phyloP scores from a whole-genome alignment of 92 coral and sea anemone species.

The Epizoanthus scotinus region DNA sequence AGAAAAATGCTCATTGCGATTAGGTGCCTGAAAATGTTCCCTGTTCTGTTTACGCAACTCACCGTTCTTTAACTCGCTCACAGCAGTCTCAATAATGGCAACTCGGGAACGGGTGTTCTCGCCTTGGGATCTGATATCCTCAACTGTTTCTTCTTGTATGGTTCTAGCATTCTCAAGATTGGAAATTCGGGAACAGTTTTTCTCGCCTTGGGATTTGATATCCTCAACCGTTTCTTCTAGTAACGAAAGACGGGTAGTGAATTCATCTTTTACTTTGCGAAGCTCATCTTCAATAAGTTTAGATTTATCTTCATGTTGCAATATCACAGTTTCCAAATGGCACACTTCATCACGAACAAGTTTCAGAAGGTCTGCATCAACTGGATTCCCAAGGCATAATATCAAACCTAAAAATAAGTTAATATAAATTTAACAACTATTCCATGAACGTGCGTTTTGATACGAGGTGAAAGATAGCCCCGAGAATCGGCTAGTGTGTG shows the following conservation, averaged over 20 bases:
- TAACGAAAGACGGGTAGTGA: slow-evolving; percentile 23
- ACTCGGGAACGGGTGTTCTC: slow-evolving; percentile 38
- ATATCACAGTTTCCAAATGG: slow-evolving; percentile 34
- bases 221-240: slow-evolving; percentile 8
- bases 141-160: neutral
- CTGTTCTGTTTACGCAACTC: neutral
- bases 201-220: slow-evolving; percentile 4
- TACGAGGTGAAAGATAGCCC: too few relatives aligned
- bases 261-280: slow-evolving; percentile 49
- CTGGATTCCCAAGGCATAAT: slow-evolving; percentile 75
- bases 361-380: slow-evolving; percentile 74
- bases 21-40: slow-evolving; percentile 55
- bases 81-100: too few relatives aligned
- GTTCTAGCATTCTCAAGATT: too few relatives aligned
- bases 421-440: too few relatives aligned
- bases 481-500: too few relatives aligned
- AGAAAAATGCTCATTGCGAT: slow-evolving; percentile 61
- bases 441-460: too few relatives aligned
- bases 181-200: slow-evolving; percentile 35
- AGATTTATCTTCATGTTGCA: slow-evolving; percentile 53
- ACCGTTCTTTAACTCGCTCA: neutral
- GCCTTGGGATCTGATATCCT: slow-evolving; percentile 4
- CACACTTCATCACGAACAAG: slow-evolving; percentile 61
- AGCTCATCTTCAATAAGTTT: slow-evolving; percentile 54
- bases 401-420: slow-evolving; percentile 56